Evolutionary conservation across 2,888 invertebrate species (phyloP), one percentile per base, ranked within the genome.

Genomic region (Hyppa rectilinea): DNA sequence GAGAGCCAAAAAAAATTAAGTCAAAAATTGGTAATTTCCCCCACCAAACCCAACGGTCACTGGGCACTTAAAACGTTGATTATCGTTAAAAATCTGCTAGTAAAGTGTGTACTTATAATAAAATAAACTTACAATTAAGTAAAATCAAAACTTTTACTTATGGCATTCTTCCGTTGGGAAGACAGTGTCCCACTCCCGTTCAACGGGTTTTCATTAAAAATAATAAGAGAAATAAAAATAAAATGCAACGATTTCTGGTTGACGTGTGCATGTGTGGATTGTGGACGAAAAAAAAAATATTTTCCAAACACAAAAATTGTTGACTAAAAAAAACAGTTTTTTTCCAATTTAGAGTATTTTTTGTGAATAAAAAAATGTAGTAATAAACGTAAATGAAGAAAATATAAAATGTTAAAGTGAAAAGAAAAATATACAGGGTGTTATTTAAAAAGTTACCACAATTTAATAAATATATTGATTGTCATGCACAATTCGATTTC

Each of bases 111-210:
- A 82, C 84, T 78, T 84, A 82, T 69, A 73, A 72, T 73, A 78
- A 80, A 76, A 70, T 71, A 79, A 78, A 78, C 80, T 83, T 79
- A 83, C 50, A 69, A 72, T 69, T 79, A 78, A 81, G 79, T 82
- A 84, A 84, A 82, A 84, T 75, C 71, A 78, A 82, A 84, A 74
- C 69, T 75, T 78, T 79, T 80, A 80, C 72, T 80, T 80, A 86
- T 82, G 84, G 86, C 86, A 82, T 83, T 80, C 71, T 70, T 80
- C 77, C 79, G 67, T 72, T 80, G 85, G 86, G 85, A 87, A 85
- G 83, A 85, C 87, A 85, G 85, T 78, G 76, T 86, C 89, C 87
- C 89, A 87, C 83, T 83, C 88, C 89, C 87, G 90, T 75, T 90
- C 90, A 89, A 91, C 90, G 85, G 87, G 89, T n/a, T 80, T 68